Evolutionary conservation across 2,888 invertebrate species (phyloP).

Genomic region (Drosophila kanekoi): DNA sequence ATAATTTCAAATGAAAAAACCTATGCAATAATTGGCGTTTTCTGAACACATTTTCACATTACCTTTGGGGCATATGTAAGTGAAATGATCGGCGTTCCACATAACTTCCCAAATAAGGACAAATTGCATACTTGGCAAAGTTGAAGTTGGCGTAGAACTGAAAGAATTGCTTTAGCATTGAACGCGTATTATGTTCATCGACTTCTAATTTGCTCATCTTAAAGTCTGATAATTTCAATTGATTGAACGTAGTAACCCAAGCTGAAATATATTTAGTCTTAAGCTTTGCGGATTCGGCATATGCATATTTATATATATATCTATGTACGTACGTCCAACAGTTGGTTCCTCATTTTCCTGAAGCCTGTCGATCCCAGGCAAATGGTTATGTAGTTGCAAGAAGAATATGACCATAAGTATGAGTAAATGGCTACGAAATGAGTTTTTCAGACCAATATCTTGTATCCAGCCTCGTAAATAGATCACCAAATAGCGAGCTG

Average conservation of each 20-base stretch:
- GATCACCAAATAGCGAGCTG: constrained; percentile 44
- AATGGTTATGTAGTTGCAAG: constrained; percentile 16
- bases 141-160: not conserved
- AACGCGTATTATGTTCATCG: not conserved
- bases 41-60: not conserved
- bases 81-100: not conserved
- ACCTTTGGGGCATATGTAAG: constrained; percentile 7
- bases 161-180: not conserved
- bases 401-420: constrained; percentile 39
- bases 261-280: constrained; percentile 3
- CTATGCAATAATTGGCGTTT: not conserved
- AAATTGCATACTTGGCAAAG: not conserved
- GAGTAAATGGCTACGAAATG: constrained; percentile 34
- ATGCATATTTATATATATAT: not conserved
- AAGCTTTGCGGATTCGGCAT: fast-evolving
- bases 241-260: not conserved
- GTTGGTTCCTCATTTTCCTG: not conserved
- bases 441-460: fast-evolving
- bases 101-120: constrained; percentile 3
- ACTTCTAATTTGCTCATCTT: not conserved
- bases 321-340: constrained; percentile 18
- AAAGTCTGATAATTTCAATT: not conserved
- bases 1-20: not conserved
- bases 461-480: constrained; percentile 21
- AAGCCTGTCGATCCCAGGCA: constrained; percentile 26